phyloP scores from a whole-genome alignment of 2,113 vertebrate species.

The Vireo altiloquus region DNA sequence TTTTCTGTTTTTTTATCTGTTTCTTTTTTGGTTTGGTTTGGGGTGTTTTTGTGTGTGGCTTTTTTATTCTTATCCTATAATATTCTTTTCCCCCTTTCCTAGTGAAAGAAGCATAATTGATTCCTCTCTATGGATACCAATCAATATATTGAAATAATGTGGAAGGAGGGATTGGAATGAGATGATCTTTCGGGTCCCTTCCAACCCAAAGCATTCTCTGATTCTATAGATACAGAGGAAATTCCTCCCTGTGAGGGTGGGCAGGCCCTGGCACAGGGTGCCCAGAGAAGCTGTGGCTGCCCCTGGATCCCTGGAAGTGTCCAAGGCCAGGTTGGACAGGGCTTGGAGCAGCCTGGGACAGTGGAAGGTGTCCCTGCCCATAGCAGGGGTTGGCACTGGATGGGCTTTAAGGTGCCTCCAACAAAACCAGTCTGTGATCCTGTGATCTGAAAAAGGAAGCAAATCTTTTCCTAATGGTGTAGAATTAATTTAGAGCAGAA shows the following conservation, averaged over 20 bases:
- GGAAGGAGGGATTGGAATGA: neutral
- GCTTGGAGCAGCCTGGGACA: rapidly evolving
- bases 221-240: neutral
- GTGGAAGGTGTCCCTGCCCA: neutral
- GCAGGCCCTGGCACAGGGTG: neutral
- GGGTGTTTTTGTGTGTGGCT: neutral
- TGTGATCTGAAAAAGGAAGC: neutral
- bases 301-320: neutral
- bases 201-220: neutral
- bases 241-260: neutral
- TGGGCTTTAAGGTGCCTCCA: neutral
- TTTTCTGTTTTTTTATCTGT: neutral
- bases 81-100: neutral
- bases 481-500: neutral
- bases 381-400: neutral
- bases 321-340: rapidly evolving
- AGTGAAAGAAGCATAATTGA: neutral
- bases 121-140: neutral
- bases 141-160: neutral
- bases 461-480: neutral
- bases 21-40: neutral
- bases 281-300: neutral
- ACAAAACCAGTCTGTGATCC: neutral
- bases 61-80: neutral
- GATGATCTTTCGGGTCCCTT: neutral